Percentiles rank a stretch among this genome's conserved stretches.
Conservation (phyloP, 2,113 vertebrate genomes). For the Corythornis cristatus region DNA sequence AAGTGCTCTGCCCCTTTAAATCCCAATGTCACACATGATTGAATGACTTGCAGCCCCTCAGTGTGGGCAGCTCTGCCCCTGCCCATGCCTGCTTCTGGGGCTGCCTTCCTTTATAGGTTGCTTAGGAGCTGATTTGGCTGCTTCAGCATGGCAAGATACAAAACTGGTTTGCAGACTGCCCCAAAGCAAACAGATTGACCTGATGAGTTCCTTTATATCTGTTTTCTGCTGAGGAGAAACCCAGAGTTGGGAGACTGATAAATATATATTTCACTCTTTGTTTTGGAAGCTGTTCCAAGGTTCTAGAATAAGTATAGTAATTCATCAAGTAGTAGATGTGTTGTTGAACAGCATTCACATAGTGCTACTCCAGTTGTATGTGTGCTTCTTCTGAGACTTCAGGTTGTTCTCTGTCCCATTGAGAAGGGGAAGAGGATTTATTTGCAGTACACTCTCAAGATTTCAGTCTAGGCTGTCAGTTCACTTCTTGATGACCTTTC, state of each 20-base stretch:
- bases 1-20: neutral
- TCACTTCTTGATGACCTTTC: neutral
- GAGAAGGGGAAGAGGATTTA: neutral
- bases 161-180: neutral
- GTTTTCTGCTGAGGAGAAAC: neutral
- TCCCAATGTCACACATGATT: neutral
- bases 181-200: neutral
- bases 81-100: neutral
- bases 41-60: neutral
- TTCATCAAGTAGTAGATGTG: rapidly evolving
- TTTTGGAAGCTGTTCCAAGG: neutral
- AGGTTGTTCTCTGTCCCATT: neutral
- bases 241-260: neutral
- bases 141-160: neutral
- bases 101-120: neutral
- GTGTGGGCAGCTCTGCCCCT: neutral
- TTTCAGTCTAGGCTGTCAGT: neutral
- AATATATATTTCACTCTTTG: neutral
- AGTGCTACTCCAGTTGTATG: neutral
- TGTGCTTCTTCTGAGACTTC: neutral
- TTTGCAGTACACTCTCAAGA: neutral
- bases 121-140: neutral
- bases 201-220: neutral
- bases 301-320: neutral
- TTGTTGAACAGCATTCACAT: neutral